A percentile compares a stretch with the other conserved stretches of the same genome.
phyloP scores from a whole-genome alignment of 2,888 invertebrate species.

The Diloba caeruleocephala region DNA sequence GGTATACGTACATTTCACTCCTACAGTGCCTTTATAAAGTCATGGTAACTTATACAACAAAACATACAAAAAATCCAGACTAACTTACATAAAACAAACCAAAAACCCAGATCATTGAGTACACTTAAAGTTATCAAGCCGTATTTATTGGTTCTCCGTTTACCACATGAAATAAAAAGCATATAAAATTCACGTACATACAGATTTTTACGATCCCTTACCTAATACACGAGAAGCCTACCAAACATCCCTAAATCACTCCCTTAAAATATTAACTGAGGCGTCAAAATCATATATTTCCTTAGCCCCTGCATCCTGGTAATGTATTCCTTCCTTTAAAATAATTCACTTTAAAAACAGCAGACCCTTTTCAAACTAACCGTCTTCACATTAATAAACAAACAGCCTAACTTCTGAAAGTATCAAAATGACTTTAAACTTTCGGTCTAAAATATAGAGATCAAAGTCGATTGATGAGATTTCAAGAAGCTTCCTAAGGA shows the following conservation, averaged over 20 bases:
- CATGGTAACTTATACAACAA: no score
- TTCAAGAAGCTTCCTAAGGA: conserved; percentile 34
- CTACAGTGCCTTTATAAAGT: no score
- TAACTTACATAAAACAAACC: conserved; percentile 7
- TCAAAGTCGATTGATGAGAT: conserved; percentile 8
- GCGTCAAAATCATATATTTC: conserved; percentile 44
- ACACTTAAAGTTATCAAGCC: conserved; percentile 31
- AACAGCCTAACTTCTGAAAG: conserved; percentile 26
- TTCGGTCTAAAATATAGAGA: neutral
- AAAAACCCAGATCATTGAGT: conserved; percentile 20
- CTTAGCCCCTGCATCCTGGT: conserved; percentile 28
- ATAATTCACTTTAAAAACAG: conserved; percentile 70
- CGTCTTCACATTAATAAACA: neutral
- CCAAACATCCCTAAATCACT: conserved; percentile 26
- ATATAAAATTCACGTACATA: conserved; percentile 41
- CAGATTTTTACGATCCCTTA: conserved; percentile 48
- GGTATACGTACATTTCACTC: no score
- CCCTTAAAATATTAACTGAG: conserved; percentile 36
- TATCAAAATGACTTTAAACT: conserved; percentile 6
- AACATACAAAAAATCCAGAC: no score
- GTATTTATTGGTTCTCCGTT: conserved; percentile 42
- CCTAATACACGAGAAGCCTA: conserved; percentile 33
- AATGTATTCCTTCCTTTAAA: conserved; percentile 62
- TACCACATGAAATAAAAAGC: conserved; percentile 44
- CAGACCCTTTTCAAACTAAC: conserved; percentile 64